These are phyloP conservation scores for Stratiomys singularior DNA, from an alignment of 2,888 invertebrate species.

Conservation along the genomic window DNA sequence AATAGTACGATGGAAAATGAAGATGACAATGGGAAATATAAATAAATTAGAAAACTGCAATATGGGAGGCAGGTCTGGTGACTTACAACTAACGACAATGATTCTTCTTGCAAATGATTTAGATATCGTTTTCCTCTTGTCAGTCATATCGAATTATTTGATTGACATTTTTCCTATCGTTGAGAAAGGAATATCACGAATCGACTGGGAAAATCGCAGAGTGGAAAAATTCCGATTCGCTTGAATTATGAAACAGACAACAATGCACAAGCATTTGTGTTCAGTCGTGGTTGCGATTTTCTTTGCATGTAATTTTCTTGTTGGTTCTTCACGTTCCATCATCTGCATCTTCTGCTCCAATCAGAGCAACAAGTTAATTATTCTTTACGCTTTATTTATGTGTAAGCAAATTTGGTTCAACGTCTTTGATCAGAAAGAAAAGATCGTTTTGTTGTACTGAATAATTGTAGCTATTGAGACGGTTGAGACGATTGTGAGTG, in stretches of 20 bases:
- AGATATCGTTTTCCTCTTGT: background rate
- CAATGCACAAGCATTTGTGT: background rate
- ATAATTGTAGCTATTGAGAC: no score
- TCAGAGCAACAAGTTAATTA: constrained; percentile 19
- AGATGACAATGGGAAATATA: background rate
- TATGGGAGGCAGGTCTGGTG: background rate
- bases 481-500: no score
- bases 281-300: background rate
- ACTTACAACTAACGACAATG: background rate
- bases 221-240: constrained; percentile 30
- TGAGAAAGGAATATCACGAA: background rate
- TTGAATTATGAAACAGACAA: constrained; percentile 1
- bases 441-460: no score
- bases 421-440: background rate
- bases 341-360: background rate
- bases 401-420: background rate
- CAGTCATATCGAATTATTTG: background rate
- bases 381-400: background rate
- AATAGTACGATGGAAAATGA: background rate
- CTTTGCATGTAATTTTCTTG: constrained; percentile 7
- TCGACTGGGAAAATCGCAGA: background rate
- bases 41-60: background rate
- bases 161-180: background rate
- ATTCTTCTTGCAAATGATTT: background rate
- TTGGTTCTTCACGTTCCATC: background rate